Percentiles rank a stretch among this genome's conserved stretches.
These are phyloP conservation scores for Remorina albescens DNA, from an alignment of 2,797 vertebrate species.

Conservation along the genomic window DNA sequence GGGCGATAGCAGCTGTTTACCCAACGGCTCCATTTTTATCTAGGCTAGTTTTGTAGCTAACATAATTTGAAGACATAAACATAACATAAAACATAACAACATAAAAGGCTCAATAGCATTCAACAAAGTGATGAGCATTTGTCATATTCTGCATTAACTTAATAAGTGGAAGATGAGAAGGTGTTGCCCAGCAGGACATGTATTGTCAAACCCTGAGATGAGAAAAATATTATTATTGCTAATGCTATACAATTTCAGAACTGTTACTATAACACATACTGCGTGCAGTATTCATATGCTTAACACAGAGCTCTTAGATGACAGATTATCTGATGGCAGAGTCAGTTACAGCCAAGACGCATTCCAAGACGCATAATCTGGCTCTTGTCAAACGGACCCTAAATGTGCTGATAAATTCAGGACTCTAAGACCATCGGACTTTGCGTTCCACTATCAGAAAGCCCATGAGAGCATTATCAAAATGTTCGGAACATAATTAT, in stretches of 20 bases:
- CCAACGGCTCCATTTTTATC: not conserved
- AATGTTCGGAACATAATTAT: constrained; percentile 45
- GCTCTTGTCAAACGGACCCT: constrained; percentile 69
- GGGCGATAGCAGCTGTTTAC: not conserved
- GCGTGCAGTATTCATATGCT: constrained; percentile 15
- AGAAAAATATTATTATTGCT: not conserved
- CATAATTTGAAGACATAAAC: not conserved
- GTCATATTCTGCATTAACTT: not conserved
- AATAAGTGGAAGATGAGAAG: not conserved
- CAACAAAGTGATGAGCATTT: not conserved
- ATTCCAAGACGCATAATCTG: constrained; percentile 78
- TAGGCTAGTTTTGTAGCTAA: not conserved
- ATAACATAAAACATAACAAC: too few species aligned
- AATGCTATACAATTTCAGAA: constrained; percentile 11
- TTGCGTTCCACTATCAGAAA: constrained; percentile 47
- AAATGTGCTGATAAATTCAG: constrained; percentile 72
- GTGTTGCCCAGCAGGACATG: not conserved
- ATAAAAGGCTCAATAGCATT: not conserved
- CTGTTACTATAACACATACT: not conserved
- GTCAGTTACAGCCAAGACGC: constrained; percentile 61
- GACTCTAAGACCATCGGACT: constrained; percentile 54
- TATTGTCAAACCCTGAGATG: not conserved
- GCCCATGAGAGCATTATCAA: constrained; percentile 48
- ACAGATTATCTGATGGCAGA: constrained; percentile 56
- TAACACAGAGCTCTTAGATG: constrained; percentile 48